Conservation (phyloP, 2,797 vertebrate genomes). For the Poeciliopsis infans region DNA sequence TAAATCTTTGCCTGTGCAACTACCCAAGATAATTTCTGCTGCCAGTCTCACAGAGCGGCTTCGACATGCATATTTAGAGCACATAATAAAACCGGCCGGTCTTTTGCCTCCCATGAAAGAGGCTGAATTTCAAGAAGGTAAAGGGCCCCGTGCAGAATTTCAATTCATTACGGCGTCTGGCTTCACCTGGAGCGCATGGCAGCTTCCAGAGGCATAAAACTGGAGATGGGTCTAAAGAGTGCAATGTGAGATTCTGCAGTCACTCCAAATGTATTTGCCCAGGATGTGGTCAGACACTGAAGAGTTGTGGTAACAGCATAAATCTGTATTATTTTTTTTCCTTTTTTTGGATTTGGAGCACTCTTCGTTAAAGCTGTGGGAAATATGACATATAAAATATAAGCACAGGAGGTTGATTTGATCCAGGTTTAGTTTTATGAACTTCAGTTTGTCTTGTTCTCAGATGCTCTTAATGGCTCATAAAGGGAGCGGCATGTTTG, state of each 20-base stretch:
- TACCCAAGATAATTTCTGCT: slow-evolving; percentile 31
- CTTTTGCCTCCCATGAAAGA: slow-evolving; percentile 34
- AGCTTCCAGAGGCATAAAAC: slow-evolving; percentile 30
- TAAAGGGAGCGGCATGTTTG: slow-evolving; percentile 36
- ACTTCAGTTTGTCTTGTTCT: slow-evolving; percentile 43
- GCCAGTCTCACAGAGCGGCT: slow-evolving; percentile 40
- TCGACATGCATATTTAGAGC: slow-evolving; percentile 32
- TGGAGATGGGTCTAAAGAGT: slow-evolving; percentile 20
- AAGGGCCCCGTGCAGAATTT: slow-evolving; percentile 3
- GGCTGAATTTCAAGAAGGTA: slow-evolving; percentile 41
- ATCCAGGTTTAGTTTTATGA: slow-evolving; percentile 19
- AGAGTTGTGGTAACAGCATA: slow-evolving; percentile 38
- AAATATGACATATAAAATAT: slow-evolving; percentile 17
- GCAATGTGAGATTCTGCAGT: slow-evolving; percentile 24
- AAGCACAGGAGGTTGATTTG: slow-evolving; percentile 30
- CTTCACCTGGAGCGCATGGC: slow-evolving; percentile 44
- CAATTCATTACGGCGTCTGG: slow-evolving; percentile 35
- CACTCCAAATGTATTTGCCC: slow-evolving; percentile 44
- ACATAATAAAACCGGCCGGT: slow-evolving; percentile 41
- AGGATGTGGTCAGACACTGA: slow-evolving; percentile 35
- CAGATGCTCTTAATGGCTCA: slow-evolving; percentile 41
- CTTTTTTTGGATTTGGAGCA: slow-evolving; percentile 41
- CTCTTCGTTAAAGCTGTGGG: not conserved
- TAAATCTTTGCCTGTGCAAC: slow-evolving; percentile 44
- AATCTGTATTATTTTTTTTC: slow-evolving; percentile 30